These are phyloP conservation scores for Tympanuchus pallidicinctus DNA, from an alignment of 2,113 vertebrate genomes.

Conservation along the genomic window DNA sequence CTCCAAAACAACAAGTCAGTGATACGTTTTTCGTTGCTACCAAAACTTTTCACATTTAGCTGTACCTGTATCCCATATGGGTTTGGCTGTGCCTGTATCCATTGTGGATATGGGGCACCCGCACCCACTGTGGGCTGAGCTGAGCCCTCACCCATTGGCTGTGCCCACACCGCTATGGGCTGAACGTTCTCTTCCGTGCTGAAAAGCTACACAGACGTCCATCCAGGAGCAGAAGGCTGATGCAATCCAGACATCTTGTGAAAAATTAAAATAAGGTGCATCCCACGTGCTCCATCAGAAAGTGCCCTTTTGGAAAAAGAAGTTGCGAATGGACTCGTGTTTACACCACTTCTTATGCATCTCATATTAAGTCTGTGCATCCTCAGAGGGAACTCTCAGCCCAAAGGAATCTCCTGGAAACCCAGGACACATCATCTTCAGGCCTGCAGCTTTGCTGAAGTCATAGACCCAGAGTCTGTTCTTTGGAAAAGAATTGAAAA, in stretches of 20 bases:
- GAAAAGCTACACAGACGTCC: background rate
- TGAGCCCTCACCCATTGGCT: no score
- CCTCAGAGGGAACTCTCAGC: background rate
- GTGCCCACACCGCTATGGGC: no score
- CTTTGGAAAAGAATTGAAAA: background rate
- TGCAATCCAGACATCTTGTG: background rate
- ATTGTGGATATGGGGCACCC: no score
- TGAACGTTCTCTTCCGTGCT: background rate
- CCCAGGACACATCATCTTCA: background rate
- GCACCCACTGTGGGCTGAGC: no score
- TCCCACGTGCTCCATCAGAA: background rate
- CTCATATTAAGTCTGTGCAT: background rate
- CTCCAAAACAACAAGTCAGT: background rate
- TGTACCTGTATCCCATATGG: background rate
- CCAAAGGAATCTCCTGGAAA: background rate
- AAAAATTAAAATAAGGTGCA: background rate
- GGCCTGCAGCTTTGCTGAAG: background rate
- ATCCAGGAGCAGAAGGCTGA: background rate
- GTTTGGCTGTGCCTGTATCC: no score
- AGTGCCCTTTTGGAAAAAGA: constrained; percentile 5
- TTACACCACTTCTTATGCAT: fast-evolving
- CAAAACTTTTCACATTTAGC: background rate
- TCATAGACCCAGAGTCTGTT: background rate
- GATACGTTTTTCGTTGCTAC: background rate
- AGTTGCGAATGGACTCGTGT: background rate